Evolutionary conservation across 2,888 invertebrate genomes (phyloP), one percentile per base, ranked within the genome.

Genomic region (Xestia xanthographa): DNA sequence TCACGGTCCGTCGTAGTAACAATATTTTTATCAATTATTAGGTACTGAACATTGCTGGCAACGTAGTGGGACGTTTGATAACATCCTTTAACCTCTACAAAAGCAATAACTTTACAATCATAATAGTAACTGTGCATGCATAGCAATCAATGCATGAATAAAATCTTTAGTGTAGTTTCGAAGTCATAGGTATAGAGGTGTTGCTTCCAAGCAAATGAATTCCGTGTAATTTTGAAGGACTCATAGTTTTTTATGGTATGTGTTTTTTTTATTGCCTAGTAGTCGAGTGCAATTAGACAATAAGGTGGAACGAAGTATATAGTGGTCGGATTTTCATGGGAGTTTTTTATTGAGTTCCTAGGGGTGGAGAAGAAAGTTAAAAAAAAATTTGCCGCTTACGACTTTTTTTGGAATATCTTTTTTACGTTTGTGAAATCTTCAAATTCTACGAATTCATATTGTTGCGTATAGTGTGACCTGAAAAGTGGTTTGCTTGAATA

Each of bases 21-120:
- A 65, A 48, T 62, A 68, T 53, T 72, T 66, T 79, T 73, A 74
- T 80, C 48, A 66, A 9, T 14, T 5, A 29, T 20, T 60, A 38
- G 6, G 34, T 53, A 60, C 8, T 11, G 26, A 20, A 56, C 22
- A 60, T 66, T 77, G 56, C 63, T 45, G 20, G 20, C 34, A 62
- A 72, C 58, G 60, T 74, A 12, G 62, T 56, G 22, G 69, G 62
- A 29, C 74, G 72, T 77, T 66, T 66, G 86, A 86, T 87, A 87
- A 79, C 80, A 67, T 77, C 73, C 82, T 75, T 53, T 86, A 88
- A 89, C 90, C 90, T 90, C 69, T 84, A 26, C 72, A 80, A 77
- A 79, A 66, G 70, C 26, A 60, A 67, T 68, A 29, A 60, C 14
- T 48, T 38, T n/a, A 9, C 12, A 56, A 62, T 34, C 45, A 67